A percentile compares a stretch with the other conserved stretches of the same genome.
Conservation (phyloP, 2,113 vertebrate species). For the Neogobius melanostomus region DNA sequence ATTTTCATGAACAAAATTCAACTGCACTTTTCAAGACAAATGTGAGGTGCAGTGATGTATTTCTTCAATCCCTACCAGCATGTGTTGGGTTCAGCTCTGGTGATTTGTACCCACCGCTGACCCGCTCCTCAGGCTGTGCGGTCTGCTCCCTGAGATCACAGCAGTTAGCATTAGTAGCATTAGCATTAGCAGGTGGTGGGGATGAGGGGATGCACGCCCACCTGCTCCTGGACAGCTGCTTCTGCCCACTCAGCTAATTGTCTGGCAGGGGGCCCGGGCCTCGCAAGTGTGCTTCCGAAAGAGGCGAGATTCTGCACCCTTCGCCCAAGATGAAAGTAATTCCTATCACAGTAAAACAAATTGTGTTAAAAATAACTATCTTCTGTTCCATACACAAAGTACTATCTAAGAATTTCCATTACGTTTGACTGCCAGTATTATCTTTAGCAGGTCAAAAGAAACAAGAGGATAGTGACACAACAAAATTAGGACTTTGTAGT, state of each 20-base stretch:
- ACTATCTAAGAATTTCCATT: too few species aligned
- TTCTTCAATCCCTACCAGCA: too few species aligned
- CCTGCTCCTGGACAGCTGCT: conserved; percentile 72
- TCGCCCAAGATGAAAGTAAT: conserved; percentile 63
- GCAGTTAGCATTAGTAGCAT: conserved; percentile 70
- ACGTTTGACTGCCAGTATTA: too few species aligned
- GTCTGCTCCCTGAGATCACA: conserved; percentile 59
- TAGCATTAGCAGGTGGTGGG: conserved; percentile 64
- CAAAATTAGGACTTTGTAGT: too few species aligned
- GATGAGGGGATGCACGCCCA: conserved; percentile 66
- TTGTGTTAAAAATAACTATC: too few species aligned
- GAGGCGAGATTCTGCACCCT: conserved; percentile 49
- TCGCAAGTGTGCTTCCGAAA: conserved; percentile 43
- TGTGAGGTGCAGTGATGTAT: too few species aligned
- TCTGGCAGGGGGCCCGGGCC: conserved; percentile 68
- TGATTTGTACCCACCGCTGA: conserved; percentile 47
- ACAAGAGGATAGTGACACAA: too few species aligned
- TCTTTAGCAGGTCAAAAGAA: too few species aligned
- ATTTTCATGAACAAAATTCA: too few species aligned
- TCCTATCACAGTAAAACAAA: background rate
- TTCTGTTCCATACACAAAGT: background rate
- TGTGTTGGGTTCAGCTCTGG: conserved; percentile 1
- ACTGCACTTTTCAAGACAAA: too few species aligned
- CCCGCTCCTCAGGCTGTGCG: conserved; percentile 31
- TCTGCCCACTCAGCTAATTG: conserved; percentile 71